phyloP scores from a whole-genome alignment of 2,797 vertebrate species.

The Iguana delicatissima region DNA sequence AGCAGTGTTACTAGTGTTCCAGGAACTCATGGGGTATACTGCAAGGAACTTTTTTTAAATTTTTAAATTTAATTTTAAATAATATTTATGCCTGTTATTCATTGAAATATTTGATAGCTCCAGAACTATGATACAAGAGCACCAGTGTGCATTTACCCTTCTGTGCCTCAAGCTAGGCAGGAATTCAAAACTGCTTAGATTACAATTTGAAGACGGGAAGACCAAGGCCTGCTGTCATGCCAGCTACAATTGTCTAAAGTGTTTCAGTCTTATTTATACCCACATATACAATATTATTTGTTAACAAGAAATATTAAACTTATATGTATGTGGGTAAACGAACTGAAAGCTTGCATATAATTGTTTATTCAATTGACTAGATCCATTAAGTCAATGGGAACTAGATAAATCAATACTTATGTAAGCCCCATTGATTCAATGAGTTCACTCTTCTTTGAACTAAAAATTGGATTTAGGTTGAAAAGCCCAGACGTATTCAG shows the following conservation, averaged over 20 bases:
- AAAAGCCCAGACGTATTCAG: no score
- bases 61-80: no score
- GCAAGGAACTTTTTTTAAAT: not conserved
- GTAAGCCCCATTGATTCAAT: no score
- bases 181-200: no score
- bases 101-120: not conserved
- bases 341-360: no score
- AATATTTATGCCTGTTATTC: not conserved
- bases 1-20: not conserved
- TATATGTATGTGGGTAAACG: no score
- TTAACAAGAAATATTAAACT: not conserved
- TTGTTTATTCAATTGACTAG: no score
- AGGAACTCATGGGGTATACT: not conserved
- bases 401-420: no score
- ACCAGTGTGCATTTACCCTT: not conserved
- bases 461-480: no score
- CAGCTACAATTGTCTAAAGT: not conserved
- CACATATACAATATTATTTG: not conserved
- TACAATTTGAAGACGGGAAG: not conserved
- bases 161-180: not conserved
- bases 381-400: no score
- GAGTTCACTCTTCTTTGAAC: no score
- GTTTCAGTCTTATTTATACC: not conserved
- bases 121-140: not conserved
- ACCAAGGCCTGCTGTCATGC: not conserved